Evolutionary conservation across 1,140 invertebrate genomes (phyloP), one percentile per base, ranked within the genome.

Genomic region (Drosophila mojavensis): DNA sequence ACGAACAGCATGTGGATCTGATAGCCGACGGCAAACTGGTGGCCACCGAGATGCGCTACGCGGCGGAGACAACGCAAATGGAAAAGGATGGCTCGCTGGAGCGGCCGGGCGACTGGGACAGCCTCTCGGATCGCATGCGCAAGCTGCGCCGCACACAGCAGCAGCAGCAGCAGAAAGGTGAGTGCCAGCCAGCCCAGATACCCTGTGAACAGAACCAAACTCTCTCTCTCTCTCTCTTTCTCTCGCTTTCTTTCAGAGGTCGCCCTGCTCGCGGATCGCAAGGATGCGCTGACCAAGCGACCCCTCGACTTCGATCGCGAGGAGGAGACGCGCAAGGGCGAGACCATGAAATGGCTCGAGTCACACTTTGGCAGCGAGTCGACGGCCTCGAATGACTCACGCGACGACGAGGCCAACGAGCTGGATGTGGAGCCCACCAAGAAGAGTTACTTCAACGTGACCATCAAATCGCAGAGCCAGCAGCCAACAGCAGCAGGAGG

Each of bases 281-380:
- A 97, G 89, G 96, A 97, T 91, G 97, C 95, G 4, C 82, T 97
- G 63, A 96, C 96, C 13, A 95, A 96, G 78, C 95, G 95, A 41
- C 96, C 97, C 0, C 91, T 97, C 39, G 96, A 97, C 90, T 95
- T 97, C 78, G 96, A 97, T 83, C 95, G 96, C 79, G 97, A 98
- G 92, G 97, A 98, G 89, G 96, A 97, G 91, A 97, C 97, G 1
- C 94, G 97, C 56, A 97, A 97, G 93, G 95, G 95, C 76, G 97
- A 97, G 94, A 98, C 96, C 0, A 96, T 95, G 75, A 97, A 96
- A 92, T 98, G 96, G 97, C 93, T 97, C 13, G 97, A 98, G 75
- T 95, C 96, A 80, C 97, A 98, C 88, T 98, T 98, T 81, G 97
- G 97, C 45, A 97, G 96, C 90, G 97, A 97, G 55, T 97, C 96